Conservation (phyloP, 2,888 invertebrate genomes). For the Prosopocoilus inquinatus region DNA sequence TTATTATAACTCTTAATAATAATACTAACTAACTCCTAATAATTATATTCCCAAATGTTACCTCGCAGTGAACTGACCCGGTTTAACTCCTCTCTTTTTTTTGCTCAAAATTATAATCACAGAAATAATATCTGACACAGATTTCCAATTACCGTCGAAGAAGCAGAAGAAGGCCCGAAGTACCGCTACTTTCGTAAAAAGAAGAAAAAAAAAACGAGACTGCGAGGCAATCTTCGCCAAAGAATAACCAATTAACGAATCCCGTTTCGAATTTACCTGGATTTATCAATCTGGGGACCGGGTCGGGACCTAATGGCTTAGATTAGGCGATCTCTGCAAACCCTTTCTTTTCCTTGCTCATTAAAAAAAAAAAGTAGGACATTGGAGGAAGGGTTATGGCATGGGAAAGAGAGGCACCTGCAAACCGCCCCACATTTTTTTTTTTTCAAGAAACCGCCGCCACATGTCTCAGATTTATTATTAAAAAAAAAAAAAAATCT, state of each 20-base stretch:
- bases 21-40: too few species aligned
- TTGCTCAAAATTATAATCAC: too few species aligned
- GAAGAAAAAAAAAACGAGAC: constrained; percentile 7
- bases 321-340: constrained; percentile 22
- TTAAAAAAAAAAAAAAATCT: too few species aligned
- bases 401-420: constrained; percentile 32
- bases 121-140: too few species aligned
- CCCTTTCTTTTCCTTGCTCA: constrained; percentile 17
- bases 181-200: too few species aligned
- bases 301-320: not conserved
- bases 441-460: constrained; percentile 27
- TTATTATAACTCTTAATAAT: too few species aligned
- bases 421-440: constrained; percentile 29
- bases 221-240: constrained; percentile 13
- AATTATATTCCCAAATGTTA: too few species aligned
- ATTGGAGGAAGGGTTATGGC: constrained; percentile 28
- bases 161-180: too few species aligned
- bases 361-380: constrained; percentile 23
- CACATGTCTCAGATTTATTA: constrained; percentile 21
- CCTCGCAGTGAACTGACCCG: too few species aligned
- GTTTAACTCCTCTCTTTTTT: too few species aligned
- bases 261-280: constrained; percentile 30
- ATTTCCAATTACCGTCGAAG: too few species aligned
- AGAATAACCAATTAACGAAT: constrained; percentile 29
- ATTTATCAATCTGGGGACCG: constrained; percentile 2